A percentile compares a stretch with the other conserved stretches of the same genome.
phyloP scores from a whole-genome alignment of 2,888 invertebrate species.

The Microchrysa polita region DNA sequence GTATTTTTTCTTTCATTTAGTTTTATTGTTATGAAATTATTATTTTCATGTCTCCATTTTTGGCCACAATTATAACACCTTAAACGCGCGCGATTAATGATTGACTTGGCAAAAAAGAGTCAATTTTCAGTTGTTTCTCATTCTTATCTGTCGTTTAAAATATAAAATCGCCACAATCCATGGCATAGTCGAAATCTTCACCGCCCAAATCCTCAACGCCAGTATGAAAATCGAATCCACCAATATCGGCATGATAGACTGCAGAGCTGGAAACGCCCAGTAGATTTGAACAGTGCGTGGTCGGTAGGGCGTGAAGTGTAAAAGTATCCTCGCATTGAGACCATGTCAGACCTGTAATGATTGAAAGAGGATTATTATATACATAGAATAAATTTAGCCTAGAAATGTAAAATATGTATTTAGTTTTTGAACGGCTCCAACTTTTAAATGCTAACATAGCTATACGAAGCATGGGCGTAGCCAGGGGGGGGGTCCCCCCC shows the following conservation, averaged over 20 bases:
- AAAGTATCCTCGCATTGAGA: slow-evolving; percentile 75
- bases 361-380: too few relatives aligned
- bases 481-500: too few relatives aligned
- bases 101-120: not conserved
- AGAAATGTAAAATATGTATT: too few relatives aligned
- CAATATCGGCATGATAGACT: slow-evolving; percentile 72
- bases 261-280: slow-evolving; percentile 69
- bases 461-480: too few relatives aligned
- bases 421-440: too few relatives aligned
- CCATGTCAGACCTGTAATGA: slow-evolving; percentile 69
- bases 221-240: slow-evolving; percentile 68
- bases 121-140: slow-evolving; percentile 21
- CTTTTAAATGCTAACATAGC: too few relatives aligned
- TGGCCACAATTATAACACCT: too few relatives aligned
- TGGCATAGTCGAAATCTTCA: slow-evolving; percentile 76
- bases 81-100: slow-evolving; percentile 16
- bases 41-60: slow-evolving; percentile 25
- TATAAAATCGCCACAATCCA: slow-evolving; percentile 78
- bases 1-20: slow-evolving; percentile 2
- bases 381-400: too few relatives aligned
- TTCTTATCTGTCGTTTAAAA: slow-evolving; percentile 65
- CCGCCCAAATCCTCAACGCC: slow-evolving; percentile 65
- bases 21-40: too few relatives aligned
- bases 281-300: slow-evolving; percentile 72
- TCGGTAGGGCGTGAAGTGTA: slow-evolving; percentile 72